Evolutionary conservation across 2,888 invertebrate genomes (phyloP).

Genomic region (Hedya salicella): DNA sequence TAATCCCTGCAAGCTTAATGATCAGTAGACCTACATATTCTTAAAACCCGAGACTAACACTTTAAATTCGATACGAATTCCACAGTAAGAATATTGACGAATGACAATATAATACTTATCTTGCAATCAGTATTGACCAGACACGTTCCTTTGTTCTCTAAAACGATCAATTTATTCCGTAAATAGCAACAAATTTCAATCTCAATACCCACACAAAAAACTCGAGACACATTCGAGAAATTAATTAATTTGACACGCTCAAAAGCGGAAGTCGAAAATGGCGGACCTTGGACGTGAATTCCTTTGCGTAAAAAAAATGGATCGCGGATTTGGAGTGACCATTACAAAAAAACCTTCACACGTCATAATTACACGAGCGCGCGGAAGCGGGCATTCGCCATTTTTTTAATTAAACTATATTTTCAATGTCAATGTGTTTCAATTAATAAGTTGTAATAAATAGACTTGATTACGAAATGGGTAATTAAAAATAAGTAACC

Average conservation of each 20-base stretch:
- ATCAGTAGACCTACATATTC: too few relatives aligned
- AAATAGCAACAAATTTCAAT: conserved; percentile 30
- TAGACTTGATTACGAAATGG: conserved; percentile 25
- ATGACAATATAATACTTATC: conserved; percentile 7
- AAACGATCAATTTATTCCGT: conserved; percentile 20
- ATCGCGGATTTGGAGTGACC: conserved; percentile 37
- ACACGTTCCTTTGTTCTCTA: conserved; percentile 12
- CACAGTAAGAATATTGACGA: conserved; percentile 3
- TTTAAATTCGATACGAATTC: too few relatives aligned
- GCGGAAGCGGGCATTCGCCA: conserved; percentile 34
- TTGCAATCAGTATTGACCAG: conserved; percentile 7
- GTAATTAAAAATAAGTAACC: conserved; percentile 37
- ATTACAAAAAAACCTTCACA: conserved; percentile 38
- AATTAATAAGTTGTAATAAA: conserved; percentile 22
- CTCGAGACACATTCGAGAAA: conserved; percentile 30
- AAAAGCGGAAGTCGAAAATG: conserved; percentile 42
- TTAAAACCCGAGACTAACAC: too few relatives aligned
- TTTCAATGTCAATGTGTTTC: conserved; percentile 36
- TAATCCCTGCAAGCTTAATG: too few relatives aligned
- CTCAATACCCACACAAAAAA: conserved; percentile 21
- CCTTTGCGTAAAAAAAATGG: conserved; percentile 39
- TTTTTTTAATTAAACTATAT: conserved; percentile 39
- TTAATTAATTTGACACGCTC: conserved; percentile 35
- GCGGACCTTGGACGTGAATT: conserved; percentile 44
- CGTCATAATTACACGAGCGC: conserved; percentile 34